Conservation (phyloP, 2,113 vertebrate genomes). For the Cheilinus undulatus region DNA sequence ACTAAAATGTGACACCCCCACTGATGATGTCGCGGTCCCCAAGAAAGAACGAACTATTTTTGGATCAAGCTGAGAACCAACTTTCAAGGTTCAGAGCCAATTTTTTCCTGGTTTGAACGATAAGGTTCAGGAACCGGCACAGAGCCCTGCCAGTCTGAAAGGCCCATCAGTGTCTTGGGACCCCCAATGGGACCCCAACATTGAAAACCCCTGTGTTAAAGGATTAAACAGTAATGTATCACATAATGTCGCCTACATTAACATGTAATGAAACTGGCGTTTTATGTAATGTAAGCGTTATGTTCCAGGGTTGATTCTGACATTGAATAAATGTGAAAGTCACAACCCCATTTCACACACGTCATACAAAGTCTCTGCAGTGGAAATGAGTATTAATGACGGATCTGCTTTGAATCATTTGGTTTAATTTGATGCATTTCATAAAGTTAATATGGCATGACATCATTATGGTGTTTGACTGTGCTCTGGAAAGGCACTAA, state of each 20-base stretch:
- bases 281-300: slow-evolving; percentile 12
- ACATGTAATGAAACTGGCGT: slow-evolving; percentile 21
- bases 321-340: slow-evolving; percentile 69
- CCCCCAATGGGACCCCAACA: too few species aligned
- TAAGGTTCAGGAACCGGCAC: too few species aligned
- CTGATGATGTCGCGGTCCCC: too few species aligned
- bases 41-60: too few species aligned
- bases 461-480: slow-evolving; percentile 13
- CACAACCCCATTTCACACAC: slow-evolving; percentile 54
- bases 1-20: too few species aligned
- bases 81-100: too few species aligned
- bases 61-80: too few species aligned
- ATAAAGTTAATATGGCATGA: slow-evolving; percentile 58
- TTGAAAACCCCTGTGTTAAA: too few species aligned
- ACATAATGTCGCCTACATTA: neutral
- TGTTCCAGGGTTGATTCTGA: slow-evolving; percentile 49
- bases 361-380: slow-evolving; percentile 12
- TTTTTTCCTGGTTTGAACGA: too few species aligned
- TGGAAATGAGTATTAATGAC: slow-evolving; percentile 70
- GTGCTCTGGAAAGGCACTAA: slow-evolving; percentile 15
- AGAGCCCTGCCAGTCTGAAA: too few species aligned
- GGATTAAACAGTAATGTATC: neutral
- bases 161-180: too few species aligned
- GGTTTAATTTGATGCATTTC: slow-evolving; percentile 60
- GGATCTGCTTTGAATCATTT: slow-evolving; percentile 41